A percentile compares a stretch with the other conserved stretches of the same genome.
Evolutionary conservation across 2,797 vertebrate genomes (phyloP).

Genomic region (Pachyuromys duprasi): DNA sequence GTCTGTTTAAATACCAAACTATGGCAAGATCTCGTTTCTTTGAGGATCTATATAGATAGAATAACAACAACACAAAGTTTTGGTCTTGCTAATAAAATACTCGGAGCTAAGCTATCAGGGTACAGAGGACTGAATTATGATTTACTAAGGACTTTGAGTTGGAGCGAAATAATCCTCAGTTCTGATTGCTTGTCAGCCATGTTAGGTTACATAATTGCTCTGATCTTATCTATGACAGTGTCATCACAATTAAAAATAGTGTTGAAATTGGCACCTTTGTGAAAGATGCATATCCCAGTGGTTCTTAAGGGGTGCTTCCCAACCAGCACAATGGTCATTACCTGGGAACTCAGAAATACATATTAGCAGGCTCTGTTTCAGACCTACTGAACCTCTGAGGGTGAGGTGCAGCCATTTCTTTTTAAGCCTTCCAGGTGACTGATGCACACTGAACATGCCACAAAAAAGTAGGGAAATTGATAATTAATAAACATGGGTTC

Average conservation of each 20-base stretch:
- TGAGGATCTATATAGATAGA: conserved; percentile 16
- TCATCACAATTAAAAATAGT: conserved; percentile 27
- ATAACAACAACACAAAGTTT: not conserved
- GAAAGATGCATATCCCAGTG: not conserved
- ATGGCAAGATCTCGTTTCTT: conserved; percentile 41
- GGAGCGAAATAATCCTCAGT: conserved; percentile 29
- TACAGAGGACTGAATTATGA: not conserved
- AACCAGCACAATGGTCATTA: conserved; percentile 9
- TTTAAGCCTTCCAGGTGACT: conserved; percentile 21
- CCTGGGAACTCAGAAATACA: not conserved
- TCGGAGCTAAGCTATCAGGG: conserved; percentile 27
- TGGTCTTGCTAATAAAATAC: conserved; percentile 20
- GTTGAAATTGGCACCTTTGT: conserved; percentile 2
- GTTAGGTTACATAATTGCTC: conserved; percentile 33
- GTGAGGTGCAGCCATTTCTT: not conserved
- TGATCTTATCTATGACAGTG: not conserved
- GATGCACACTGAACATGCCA: not conserved
- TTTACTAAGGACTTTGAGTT: conserved; percentile 44
- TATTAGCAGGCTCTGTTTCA: conserved; percentile 1
- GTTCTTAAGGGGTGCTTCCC: conserved; percentile 11
- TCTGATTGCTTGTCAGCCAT: conserved; percentile 36
- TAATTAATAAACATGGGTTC: conserved; percentile 8
- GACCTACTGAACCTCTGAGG: not conserved
- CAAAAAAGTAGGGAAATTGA: not conserved
- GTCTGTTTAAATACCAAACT: conserved; percentile 37